Percentiles rank a stretch among this genome's conserved stretches.
These are phyloP conservation scores for Fulmarus glacialis DNA, from an alignment of 2,113 vertebrate species.

Conservation along the genomic window DNA sequence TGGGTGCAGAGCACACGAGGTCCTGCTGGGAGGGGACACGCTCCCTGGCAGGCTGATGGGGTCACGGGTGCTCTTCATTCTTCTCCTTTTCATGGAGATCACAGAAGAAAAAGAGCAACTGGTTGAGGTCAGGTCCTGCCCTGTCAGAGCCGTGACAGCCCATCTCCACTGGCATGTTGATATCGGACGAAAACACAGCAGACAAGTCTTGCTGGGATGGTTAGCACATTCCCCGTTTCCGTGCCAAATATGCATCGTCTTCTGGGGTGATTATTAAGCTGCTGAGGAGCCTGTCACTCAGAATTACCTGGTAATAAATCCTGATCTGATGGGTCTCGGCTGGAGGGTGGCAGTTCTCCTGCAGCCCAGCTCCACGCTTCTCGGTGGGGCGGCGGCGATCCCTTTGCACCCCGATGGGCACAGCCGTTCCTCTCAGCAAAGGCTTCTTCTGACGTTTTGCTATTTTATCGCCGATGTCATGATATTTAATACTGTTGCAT, in stretches of 20 bases:
- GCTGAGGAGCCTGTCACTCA: background rate
- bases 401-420: accelerated
- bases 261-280: background rate
- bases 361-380: background rate
- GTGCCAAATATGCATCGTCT: background rate
- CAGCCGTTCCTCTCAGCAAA: background rate
- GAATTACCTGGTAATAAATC: background rate
- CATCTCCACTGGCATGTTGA: accelerated
- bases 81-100: background rate
- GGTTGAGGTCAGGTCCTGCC: background rate
- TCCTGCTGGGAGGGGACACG: background rate
- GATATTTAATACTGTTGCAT: background rate
- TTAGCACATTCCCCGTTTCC: background rate
- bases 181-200: accelerated
- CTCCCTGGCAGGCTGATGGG: background rate
- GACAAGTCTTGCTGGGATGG: background rate
- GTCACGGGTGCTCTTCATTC: background rate
- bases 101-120: no score
- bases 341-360: background rate
- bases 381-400: accelerated
- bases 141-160: background rate
- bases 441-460: background rate
- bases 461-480: accelerated
- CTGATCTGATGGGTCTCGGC: background rate
- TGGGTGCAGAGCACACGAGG: background rate